phyloP scores from a whole-genome alignment of 1,140 invertebrate species.

The Rhopalosiphum maidis region DNA sequence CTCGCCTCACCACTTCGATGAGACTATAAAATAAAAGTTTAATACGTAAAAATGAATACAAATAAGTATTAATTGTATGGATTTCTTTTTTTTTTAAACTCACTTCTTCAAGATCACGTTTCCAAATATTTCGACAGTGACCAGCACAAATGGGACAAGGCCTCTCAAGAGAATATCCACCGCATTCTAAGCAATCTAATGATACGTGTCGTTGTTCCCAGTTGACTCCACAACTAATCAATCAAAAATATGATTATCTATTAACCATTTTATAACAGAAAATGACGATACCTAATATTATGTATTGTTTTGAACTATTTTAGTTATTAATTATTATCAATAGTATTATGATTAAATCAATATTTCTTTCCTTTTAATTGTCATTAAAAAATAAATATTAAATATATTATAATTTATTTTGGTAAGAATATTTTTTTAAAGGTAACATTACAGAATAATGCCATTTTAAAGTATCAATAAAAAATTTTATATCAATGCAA shows the following conservation, averaged over 20 bases:
- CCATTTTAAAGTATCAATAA: neutral
- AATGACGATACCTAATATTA: neutral
- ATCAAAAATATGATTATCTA: slow-evolving; percentile 32
- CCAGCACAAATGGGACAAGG: slow-evolving; percentile 81
- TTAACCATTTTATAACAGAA: neutral
- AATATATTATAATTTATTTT: neutral
- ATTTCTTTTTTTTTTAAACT: slow-evolving; percentile 61
- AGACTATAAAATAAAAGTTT: slow-evolving; percentile 68
- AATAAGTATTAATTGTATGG: neutral
- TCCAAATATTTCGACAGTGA: slow-evolving; percentile 76
- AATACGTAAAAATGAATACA: slow-evolving; percentile 15
- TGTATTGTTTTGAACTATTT: neutral
- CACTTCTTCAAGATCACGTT: slow-evolving; percentile 78
- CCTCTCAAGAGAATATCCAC: slow-evolving; percentile 78
- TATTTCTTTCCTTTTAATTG: neutral
- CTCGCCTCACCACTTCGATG: slow-evolving; percentile 77
- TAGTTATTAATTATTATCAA: neutral
- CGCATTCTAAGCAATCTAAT: slow-evolving; percentile 81
- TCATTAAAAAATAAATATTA: neutral
- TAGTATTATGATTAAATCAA: neutral
- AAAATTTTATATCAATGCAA: neutral
- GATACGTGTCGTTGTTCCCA: slow-evolving; percentile 83
- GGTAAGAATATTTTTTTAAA: neutral
- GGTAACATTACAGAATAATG: neutral
- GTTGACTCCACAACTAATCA: slow-evolving; percentile 76